Base-by-base conservation (phyloP, 2,888 invertebrate genomes). In the Phania funesta region DNA sequence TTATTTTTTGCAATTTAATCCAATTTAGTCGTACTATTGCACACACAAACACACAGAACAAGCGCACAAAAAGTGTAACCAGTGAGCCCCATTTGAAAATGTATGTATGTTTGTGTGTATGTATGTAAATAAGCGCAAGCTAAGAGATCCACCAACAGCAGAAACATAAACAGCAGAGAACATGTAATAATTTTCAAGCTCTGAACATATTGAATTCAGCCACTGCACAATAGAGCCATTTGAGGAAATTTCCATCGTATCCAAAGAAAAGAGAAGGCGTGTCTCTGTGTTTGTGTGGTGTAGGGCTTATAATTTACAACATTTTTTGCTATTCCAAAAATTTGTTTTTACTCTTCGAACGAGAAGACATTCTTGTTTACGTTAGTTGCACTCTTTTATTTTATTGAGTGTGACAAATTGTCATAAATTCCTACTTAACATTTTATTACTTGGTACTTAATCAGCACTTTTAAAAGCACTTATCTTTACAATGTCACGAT, bases 1-100 rank as follows among this genome's bases (percentile, higher is more conserved):
- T 50, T 60, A 13, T 29, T 48, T 44, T 85, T 87, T 87, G 85
- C 88, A 88, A 88, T 87, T 89, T 84, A 86, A 87, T 85, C 85
- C 87, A 88, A 88, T 87, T 85, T 85, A 86, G 84, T 81, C 81
- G 60, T 48, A 26, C 16, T 44, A 26, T 24, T 60, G 24, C 41
- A 41, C 41, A 16, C 35, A 35, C n/a, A 68, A 44, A 22, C 32
- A 68, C 18, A 48, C 3, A 26, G 16, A n/a, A 41, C 16, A 29
- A 9, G 16, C 58, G 50, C 32, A 46, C 1, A 29, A 35, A 46
- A 35, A 26, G 8, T 29, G 7, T 29, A 50, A 50, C 26, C 41
- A 29, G 67, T 41, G 41, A 48, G n/a, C 58, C 9, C 44, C 35
- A 22, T 44, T 74, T 18, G 20, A 52, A 52, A 62, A n/a, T n/a